Percentiles rank a stretch among this genome's conserved stretches.
Evolutionary conservation across 2,797 vertebrate species (phyloP).

Genomic region (Jordanella pulchra): DNA sequence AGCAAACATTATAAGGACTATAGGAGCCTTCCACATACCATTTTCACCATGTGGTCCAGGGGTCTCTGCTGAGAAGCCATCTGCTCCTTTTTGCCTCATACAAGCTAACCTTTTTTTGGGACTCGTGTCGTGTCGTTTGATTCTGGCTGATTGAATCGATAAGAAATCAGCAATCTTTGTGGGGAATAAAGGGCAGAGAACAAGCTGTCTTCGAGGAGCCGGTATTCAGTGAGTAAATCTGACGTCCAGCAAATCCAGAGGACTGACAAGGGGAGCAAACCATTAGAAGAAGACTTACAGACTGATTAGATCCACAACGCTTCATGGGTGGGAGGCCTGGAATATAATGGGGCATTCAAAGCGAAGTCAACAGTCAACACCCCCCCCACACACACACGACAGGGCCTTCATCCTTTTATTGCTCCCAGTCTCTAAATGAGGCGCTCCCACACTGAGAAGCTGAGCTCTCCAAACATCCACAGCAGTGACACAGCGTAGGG

Average conservation of each 20-base stretch:
- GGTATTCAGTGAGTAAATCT: slow-evolving; percentile 1
- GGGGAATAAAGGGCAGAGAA: not conserved
- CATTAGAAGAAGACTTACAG: slow-evolving; percentile 48
- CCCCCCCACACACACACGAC: slow-evolving; percentile 45
- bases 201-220: not conserved
- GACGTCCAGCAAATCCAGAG: slow-evolving; percentile 22
- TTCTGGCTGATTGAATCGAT: slow-evolving; percentile 9
- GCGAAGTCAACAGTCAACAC: slow-evolving; percentile 62
- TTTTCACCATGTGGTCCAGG: slow-evolving; percentile 41
- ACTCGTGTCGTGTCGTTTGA: slow-evolving; percentile 12
- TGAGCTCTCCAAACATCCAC: slow-evolving; percentile 35
- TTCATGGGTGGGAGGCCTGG: slow-evolving; percentile 53
- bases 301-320: slow-evolving; percentile 56
- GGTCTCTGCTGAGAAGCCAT: slow-evolving; percentile 67
- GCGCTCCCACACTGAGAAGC: slow-evolving; percentile 48
- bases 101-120: slow-evolving; percentile 29
- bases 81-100: slow-evolving; percentile 66
- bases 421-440: slow-evolving; percentile 35
- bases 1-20: slow-evolving; percentile 30
- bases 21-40: slow-evolving; percentile 35
- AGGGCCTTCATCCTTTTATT: slow-evolving; percentile 51
- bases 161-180: not conserved
- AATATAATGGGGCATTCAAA: slow-evolving; percentile 71
- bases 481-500: slow-evolving; percentile 19
- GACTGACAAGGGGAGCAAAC: slow-evolving; percentile 22